Conservation (phyloP, 1,140 invertebrate species). For the Leptestheria dahalacensis region DNA sequence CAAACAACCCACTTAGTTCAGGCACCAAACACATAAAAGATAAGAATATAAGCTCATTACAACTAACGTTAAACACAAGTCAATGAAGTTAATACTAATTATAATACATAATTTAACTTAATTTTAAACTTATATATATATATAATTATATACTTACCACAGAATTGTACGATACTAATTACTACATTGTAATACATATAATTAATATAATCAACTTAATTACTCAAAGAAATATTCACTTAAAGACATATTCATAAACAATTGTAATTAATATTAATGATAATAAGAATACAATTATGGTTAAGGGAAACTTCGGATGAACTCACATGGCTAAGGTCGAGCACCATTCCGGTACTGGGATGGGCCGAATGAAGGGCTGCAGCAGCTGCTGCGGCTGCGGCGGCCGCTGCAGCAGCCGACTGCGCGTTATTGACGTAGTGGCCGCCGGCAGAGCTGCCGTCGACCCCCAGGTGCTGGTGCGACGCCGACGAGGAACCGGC, state of each 20-base stretch:
- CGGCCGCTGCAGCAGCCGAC: constrained; percentile 6
- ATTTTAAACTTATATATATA: no score
- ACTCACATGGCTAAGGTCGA: constrained; percentile 7
- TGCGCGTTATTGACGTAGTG: not conserved
- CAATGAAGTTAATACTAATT: no score
- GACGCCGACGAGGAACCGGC: not conserved
- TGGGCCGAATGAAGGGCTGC: not conserved
- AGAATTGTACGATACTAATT: no score
- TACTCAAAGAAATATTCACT: no score
- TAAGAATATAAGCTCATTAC: not conserved
- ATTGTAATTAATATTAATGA: no score
- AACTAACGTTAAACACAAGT: not conserved
- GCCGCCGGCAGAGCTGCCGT: not conserved
- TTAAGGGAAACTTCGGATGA: not conserved
- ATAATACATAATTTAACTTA: no score
- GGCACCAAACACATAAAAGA: not conserved
- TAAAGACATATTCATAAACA: no score
- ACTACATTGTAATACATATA: no score
- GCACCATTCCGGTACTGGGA: constrained; percentile 7
- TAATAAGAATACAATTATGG: no score
- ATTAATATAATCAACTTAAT: no score
- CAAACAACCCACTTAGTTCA: no score
- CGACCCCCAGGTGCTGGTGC: not conserved
- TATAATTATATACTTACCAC: no score
- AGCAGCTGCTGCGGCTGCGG: constrained; percentile 4